Evolutionary conservation across 2,797 vertebrate species (phyloP).

Genomic region (Furcifer pardalis): DNA sequence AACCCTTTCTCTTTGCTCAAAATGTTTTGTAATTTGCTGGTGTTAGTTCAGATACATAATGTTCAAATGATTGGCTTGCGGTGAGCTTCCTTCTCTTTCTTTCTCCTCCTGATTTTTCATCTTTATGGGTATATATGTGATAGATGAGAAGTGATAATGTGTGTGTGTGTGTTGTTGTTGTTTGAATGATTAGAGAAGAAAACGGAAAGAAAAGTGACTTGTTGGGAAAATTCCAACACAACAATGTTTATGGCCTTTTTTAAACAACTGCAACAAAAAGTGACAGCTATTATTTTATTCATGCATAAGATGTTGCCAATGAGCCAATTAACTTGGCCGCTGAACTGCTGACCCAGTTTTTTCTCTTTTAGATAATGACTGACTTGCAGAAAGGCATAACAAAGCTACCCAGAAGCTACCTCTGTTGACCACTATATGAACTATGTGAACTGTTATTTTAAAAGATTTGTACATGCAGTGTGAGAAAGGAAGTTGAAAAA

Average conservation of each 20-base stretch:
- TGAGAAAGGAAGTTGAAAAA: background rate
- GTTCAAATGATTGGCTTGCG: conserved; percentile 15
- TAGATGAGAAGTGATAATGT: background rate
- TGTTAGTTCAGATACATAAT: conserved; percentile 42
- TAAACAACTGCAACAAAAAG: background rate
- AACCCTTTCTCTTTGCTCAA: conserved; percentile 40
- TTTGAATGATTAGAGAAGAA: background rate
- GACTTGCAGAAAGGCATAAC: background rate
- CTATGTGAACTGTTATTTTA: background rate
- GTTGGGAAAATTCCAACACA: conserved; percentile 7
- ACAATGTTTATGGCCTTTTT: background rate
- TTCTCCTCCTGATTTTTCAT: conserved; percentile 14
- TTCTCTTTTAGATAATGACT: conserved; percentile 31
- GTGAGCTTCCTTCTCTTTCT: background rate
- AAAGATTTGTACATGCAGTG: background rate
- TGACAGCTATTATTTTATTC: conserved; percentile 35
- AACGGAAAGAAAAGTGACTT: conserved; percentile 10
- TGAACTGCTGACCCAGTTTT: conserved; percentile 35
- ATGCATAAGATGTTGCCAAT: conserved; percentile 24
- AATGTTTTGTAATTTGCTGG: conserved; percentile 49
- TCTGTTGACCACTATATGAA: background rate
- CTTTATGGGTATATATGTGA: conserved; percentile 20
- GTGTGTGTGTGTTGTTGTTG: background rate
- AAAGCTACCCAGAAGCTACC: background rate
- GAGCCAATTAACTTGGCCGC: conserved; percentile 12